Evolutionary conservation across 2,888 invertebrate species (phyloP).

Genomic region (Rhodophaea formosa): DNA sequence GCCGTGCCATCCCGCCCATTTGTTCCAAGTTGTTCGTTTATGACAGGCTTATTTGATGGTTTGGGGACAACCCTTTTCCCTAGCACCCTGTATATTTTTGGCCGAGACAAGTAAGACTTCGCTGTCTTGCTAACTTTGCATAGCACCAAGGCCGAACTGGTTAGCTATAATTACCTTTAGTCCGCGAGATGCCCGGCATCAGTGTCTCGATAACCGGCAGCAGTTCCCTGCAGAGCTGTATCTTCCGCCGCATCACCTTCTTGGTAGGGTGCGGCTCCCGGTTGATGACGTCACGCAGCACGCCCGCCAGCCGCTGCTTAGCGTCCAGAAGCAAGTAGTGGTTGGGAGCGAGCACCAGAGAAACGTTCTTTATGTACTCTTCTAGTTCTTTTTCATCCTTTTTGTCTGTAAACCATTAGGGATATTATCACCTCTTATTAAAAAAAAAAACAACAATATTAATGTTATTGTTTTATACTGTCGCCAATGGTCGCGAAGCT

Average conservation of each 20-base stretch:
- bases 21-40: no score
- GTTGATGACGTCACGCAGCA: constrained; percentile 74
- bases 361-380: constrained; percentile 77
- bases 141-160: no score
- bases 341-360: constrained; percentile 82
- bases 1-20: no score
- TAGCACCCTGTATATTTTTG: no score
- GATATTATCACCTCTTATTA: no score
- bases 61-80: no score
- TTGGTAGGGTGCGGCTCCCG: constrained; percentile 74
- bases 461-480: no score
- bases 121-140: no score
- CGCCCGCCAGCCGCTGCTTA: constrained; percentile 85
- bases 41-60: no score
- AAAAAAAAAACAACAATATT: no score
- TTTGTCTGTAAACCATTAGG: constrained; percentile 65
- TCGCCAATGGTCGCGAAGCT: no score
- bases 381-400: constrained; percentile 72
- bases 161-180: constrained; percentile 81
- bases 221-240: constrained; percentile 84
- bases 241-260: constrained; percentile 82
- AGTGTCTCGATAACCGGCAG: constrained; percentile 83
- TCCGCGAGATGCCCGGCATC: constrained; percentile 86
- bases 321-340: constrained; percentile 85
- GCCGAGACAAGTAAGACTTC: no score